These are phyloP conservation scores for Sprattus sprattus DNA, from an alignment of 2,113 vertebrate genomes.

Conservation along the genomic window DNA sequence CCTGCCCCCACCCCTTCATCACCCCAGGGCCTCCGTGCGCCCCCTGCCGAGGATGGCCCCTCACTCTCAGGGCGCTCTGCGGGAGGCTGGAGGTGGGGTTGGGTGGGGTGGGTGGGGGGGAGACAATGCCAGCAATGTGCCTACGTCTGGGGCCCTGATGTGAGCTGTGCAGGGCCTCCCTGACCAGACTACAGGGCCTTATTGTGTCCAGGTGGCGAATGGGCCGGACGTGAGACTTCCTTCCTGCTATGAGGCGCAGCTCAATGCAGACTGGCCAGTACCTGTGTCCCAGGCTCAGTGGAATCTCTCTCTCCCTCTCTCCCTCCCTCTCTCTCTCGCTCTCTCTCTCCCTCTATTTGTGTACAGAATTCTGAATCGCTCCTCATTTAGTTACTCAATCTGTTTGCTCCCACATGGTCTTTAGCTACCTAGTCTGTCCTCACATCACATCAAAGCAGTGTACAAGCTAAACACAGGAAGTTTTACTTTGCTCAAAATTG, in stretches of 20 bases:
- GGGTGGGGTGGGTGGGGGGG: neutral
- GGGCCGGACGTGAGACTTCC: constrained; percentile 24
- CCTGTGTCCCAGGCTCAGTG: neutral
- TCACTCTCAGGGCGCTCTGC: neutral
- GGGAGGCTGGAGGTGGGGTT: constrained; percentile 1
- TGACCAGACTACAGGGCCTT: constrained; percentile 50
- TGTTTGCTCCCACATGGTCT: neutral
- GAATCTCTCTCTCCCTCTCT: neutral
- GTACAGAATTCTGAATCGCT: neutral
- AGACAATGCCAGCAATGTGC: constrained; percentile 32
- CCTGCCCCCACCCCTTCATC: neutral
- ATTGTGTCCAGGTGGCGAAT: constrained; percentile 58
- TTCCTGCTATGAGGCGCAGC: constrained; percentile 27
- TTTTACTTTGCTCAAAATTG: constrained; percentile 14
- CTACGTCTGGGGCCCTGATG: constrained; percentile 28
- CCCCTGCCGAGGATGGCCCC: neutral
- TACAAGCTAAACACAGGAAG: constrained; percentile 13
- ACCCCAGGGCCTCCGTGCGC: neutral
- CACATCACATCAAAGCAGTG: neutral
- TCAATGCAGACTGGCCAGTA: neutral
- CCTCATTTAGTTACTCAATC: neutral
- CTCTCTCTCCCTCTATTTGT: neutral
- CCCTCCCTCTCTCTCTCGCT: neutral
- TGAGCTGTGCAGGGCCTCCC: neutral
- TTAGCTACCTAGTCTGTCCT: neutral